These are phyloP conservation scores for Panthera leo DNA, from an alignment of 2,113 vertebrate species.

Conservation along the genomic window DNA sequence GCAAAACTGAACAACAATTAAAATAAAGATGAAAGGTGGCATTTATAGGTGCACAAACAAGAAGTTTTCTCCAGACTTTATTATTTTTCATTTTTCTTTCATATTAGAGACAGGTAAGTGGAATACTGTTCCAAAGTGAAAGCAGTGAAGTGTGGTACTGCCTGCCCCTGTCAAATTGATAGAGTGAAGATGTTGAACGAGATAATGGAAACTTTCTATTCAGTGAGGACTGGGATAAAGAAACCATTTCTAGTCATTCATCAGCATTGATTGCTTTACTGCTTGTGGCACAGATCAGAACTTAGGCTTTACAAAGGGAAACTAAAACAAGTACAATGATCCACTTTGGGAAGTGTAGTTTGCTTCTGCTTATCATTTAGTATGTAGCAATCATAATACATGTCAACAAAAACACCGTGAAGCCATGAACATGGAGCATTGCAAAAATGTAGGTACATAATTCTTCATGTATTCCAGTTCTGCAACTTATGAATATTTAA, in stretches of 20 bases:
- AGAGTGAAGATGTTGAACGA: constrained; percentile 95
- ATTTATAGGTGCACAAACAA: constrained; percentile 64
- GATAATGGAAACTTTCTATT: constrained; percentile 99
- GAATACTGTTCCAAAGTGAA: constrained; percentile 84
- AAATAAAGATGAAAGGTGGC: constrained; percentile 47
- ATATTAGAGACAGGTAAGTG: constrained; percentile 83
- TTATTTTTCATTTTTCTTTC: constrained; percentile 83
- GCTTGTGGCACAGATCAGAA: constrained; percentile 86
- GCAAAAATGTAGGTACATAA: background rate
- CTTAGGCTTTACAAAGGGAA: constrained; percentile 81
- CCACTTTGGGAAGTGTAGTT: constrained; percentile 60
- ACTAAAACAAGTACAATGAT: constrained; percentile 73
- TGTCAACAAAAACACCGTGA: background rate
- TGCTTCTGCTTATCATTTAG: constrained; percentile 68
- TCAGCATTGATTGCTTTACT: constrained; percentile 93
- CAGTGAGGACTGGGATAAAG: constrained; percentile 92
- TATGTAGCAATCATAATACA: constrained; percentile 49
- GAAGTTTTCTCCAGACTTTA: constrained; percentile 78
- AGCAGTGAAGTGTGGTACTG: constrained; percentile 88
- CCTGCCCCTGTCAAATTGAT: constrained; percentile 95
- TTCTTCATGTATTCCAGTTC: background rate
- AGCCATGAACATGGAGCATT: background rate
- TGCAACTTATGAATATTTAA: background rate
- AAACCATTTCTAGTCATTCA: constrained; percentile 93
- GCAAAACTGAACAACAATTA: constrained; percentile 71